Evolutionary conservation across 2,113 vertebrate species (phyloP).

Genomic region (Propithecus coquereli): DNA sequence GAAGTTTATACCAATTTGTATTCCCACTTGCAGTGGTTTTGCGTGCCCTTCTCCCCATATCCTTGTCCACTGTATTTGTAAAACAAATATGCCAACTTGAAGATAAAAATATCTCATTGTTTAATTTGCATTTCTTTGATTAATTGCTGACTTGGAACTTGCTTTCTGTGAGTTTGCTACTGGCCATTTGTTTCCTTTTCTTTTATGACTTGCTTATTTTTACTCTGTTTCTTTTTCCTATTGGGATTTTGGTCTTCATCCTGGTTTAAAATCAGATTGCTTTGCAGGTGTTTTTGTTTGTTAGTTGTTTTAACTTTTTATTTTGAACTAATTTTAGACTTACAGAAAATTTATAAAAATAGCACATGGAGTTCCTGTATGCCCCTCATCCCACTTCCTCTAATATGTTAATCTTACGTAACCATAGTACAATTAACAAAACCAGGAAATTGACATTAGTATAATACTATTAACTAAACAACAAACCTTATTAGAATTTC

Average conservation of each 20-base stretch:
- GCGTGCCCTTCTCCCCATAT: not conserved
- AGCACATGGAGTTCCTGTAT: not conserved
- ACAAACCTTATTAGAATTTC: not conserved
- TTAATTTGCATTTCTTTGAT: not conserved
- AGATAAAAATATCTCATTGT: not conserved
- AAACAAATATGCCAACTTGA: not conserved
- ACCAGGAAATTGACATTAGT: not conserved
- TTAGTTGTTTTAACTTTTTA: slow-evolving; percentile 24
- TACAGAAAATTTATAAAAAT: slow-evolving; percentile 23
- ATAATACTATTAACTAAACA: not conserved
- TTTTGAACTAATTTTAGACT: slow-evolving; percentile 46
- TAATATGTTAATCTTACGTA: not conserved
- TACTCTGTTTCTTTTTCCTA: not conserved
- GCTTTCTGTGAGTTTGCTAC: not conserved
- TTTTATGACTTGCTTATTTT: not conserved
- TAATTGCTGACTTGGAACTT: not conserved
- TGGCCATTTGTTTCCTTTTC: not conserved
- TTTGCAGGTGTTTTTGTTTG: not conserved
- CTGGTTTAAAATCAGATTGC: not conserved
- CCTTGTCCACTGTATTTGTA: not conserved
- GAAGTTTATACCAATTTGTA: not conserved
- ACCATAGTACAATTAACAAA: not conserved
- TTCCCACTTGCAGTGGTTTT: not conserved
- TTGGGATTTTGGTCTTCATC: not conserved
- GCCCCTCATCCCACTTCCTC: not conserved